Evolutionary conservation across 2,888 invertebrate genomes (phyloP).

Genomic region (Spodoptera exigua): DNA sequence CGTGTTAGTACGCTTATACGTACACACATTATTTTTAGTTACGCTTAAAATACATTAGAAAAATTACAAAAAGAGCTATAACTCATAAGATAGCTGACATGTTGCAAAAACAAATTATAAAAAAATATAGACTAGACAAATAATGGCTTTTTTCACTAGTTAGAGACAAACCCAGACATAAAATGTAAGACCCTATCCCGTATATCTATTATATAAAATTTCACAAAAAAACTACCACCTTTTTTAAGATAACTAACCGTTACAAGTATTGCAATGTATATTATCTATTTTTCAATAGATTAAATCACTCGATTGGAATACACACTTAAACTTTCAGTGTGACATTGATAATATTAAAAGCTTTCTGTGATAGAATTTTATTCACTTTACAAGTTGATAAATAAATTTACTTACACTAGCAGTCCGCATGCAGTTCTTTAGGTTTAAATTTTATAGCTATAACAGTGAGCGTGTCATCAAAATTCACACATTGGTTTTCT

Average conservation of each 20-base stretch:
- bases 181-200: constrained; percentile 23
- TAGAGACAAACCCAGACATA: constrained; percentile 19
- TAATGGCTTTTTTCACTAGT: constrained; percentile 46
- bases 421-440: constrained; percentile 35
- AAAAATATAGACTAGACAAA: constrained; percentile 49
- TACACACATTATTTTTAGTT: constrained; percentile 1
- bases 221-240: constrained; percentile 26
- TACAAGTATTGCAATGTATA: constrained; percentile 37
- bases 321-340: constrained; percentile 48
- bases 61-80: constrained; percentile 10
- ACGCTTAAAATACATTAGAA: constrained; percentile 25
- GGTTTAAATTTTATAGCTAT: constrained; percentile 3
- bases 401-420: constrained; percentile 39
- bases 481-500: constrained; percentile 10
- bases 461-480: constrained; percentile 2
- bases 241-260: constrained; percentile 33
- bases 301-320: constrained; percentile 40
- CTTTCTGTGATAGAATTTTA: constrained; percentile 29
- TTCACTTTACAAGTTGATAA: constrained; percentile 31
- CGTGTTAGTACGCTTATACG: background rate
- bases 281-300: constrained; percentile 43
- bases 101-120: constrained; percentile 13
- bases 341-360: constrained; percentile 41
- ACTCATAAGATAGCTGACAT: background rate
- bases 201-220: constrained; percentile 20